Conservation (phyloP, 92 coral and sea anemone genomes). For the Palythoa heliodiscus region DNA sequence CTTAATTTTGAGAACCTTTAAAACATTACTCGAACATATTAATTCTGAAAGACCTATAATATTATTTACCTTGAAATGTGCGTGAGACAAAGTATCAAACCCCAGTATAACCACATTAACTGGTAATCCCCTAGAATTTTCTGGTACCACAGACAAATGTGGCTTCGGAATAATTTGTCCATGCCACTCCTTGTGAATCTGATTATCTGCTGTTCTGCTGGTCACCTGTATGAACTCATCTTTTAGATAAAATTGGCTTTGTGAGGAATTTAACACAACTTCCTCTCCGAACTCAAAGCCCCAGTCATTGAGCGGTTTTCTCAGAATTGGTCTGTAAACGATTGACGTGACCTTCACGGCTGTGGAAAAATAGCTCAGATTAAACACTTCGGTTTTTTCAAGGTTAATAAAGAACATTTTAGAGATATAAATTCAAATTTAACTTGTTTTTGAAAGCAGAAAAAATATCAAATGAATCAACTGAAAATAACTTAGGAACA, state of each 20-base stretch:
- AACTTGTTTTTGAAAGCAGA: no score
- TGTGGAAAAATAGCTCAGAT: not conserved
- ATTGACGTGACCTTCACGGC: conserved; percentile 34
- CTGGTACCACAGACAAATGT: conserved; percentile 25
- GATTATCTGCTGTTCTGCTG: conserved; percentile 55
- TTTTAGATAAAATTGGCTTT: conserved; percentile 41
- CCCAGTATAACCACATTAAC: conserved; percentile 86
- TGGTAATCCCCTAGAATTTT: conserved; percentile 62
- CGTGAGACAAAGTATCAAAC: conserved; percentile 61
- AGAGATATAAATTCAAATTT: not conserved
- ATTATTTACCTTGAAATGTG: conserved; percentile 57
- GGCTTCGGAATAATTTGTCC: conserved; percentile 78
- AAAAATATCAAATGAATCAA: no score
- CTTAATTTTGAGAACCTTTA: no score
- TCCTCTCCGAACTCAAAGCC: conserved; percentile 53
- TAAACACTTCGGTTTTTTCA: not conserved
- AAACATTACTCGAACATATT: no score
- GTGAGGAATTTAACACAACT: not conserved
- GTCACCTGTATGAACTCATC: conserved; percentile 81
- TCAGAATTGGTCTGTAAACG: conserved; percentile 39
- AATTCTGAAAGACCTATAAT: no score
- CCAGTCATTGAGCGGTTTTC: conserved; percentile 72
- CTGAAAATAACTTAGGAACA: no score
- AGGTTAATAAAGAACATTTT: not conserved
- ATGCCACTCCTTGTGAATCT: conserved; percentile 73